These are phyloP conservation scores for Gryllus longicercus DNA, from an alignment of 2,888 invertebrate species.

Conservation along the genomic window DNA sequence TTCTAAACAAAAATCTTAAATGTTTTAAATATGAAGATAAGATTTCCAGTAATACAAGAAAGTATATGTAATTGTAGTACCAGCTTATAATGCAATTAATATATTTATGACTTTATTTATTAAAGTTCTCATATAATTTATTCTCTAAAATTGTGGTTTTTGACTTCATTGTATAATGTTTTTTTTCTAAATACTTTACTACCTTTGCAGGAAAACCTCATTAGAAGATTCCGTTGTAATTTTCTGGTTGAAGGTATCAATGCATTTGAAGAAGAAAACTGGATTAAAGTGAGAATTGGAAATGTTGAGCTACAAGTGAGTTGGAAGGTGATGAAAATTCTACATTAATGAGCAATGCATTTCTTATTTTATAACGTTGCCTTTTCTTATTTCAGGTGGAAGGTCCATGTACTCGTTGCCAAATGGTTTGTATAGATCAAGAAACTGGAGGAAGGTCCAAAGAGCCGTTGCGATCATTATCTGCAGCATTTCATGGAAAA, in stretches of 20 bases:
- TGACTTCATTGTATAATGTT: no score
- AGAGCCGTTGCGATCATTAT: constrained; percentile 73
- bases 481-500: constrained; percentile 70
- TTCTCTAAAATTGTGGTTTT: neutral
- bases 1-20: no score
- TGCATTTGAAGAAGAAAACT: constrained; percentile 76
- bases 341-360: no score
- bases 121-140: no score
- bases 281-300: constrained; percentile 64
- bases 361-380: neutral
- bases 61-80: no score
- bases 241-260: constrained; percentile 69
- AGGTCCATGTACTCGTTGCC: constrained; percentile 83
- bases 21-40: no score
- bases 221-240: constrained; percentile 86
- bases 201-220: constrained; percentile 53
- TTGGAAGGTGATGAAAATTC: neutral
- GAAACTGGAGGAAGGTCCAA: constrained; percentile 72
- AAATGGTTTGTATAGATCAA: constrained; percentile 95
- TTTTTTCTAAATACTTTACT: neutral
- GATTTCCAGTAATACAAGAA: no score
- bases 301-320: constrained; percentile 61
- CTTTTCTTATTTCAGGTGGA: constrained; percentile 55
- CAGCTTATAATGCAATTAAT: no score
- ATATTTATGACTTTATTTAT: no score